phyloP scores from a whole-genome alignment of 1,140 invertebrate genomes.

The Drosophila sechellia region DNA sequence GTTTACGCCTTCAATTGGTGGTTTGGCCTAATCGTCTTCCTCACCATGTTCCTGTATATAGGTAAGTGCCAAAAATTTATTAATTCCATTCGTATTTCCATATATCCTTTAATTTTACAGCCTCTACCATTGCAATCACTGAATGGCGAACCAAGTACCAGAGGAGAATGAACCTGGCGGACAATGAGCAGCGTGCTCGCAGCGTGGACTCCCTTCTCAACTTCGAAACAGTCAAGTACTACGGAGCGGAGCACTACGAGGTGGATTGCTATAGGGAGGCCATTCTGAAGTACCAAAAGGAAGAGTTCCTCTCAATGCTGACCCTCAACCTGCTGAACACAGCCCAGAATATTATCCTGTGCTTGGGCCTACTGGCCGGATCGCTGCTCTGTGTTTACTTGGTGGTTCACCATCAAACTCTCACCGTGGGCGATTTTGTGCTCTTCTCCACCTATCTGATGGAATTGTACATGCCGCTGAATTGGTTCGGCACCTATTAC shows the following conservation, averaged over 20 bases:
- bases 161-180: conserved; percentile 95
- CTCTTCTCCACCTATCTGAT: conserved; percentile 97
- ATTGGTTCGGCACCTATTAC: conserved; percentile 99
- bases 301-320: conserved; percentile 94
- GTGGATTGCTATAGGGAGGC: conserved; percentile 92
- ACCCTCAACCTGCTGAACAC: conserved; percentile 96
- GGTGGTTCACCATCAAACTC: conserved; percentile 87
- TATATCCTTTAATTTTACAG: conserved; percentile 85
- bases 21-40: conserved; percentile 97
- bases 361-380: conserved; percentile 92
- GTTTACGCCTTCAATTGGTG: conserved; percentile 94
- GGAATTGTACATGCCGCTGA: conserved; percentile 97
- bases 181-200: conserved; percentile 95
- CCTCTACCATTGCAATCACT: conserved; percentile 93
- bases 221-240: conserved; percentile 99
- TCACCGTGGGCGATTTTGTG: conserved; percentile 97
- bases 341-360: conserved; percentile 96
- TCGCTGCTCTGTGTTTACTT: conserved; percentile 95
- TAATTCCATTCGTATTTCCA: not conserved
- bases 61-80: conserved; percentile 89
- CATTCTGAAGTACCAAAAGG: conserved; percentile 92
- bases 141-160: conserved; percentile 98
- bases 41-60: conserved; percentile 96
- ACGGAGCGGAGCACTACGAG: conserved; percentile 96
- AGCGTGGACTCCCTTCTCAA: conserved; percentile 98